Evolutionary conservation across 2,113 vertebrate genomes (phyloP), one percentile per base, ranked within the genome.

Genomic region (Orthonyx spaldingii): DNA sequence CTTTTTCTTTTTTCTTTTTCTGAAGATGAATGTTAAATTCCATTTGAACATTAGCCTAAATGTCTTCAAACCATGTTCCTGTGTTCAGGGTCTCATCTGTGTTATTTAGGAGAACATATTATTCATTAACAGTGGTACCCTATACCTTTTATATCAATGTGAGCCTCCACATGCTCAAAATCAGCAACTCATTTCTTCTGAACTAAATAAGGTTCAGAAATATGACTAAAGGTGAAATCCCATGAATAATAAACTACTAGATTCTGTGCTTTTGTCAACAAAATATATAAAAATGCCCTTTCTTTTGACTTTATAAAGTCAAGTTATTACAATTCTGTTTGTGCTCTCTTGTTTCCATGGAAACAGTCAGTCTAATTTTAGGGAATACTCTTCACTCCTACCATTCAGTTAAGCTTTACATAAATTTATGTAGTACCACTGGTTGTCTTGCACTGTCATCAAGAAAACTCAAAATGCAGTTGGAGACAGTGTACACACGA

Each of bases 291-390:
- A 94, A 88, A 90, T 74, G 35, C 22, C 59, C 30, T 88, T 93
- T 90, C 47, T 89, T 93, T 64, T 83, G 87, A 83, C 59, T 93
- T 87, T 53, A 70, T 46, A 41, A 87, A 91, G 41, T 69, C 55
- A 93, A 87, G 84, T 77, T 91, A 79, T 85, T 95, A 77, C 59
- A 72, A 75, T 93, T 95, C 85, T 77, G 66, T 88, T 85, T 85
- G 90, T 84, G 35, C 52, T 83, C 27, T 63, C 70, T 72, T 83
- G 93, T 97, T 94, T 89, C 95, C 53, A 94, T 94, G 87, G 95
- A 63, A 95, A 96, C 92, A 80, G 77, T 69, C 90, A 80, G 91
- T 72, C 81, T 93, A 80, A 96, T 95, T 95, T 96, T 94, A 94
- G 68, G 90, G 55, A 83, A 78, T 72, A 70, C 33, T 90, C 70